Evolutionary conservation across 2,113 vertebrate genomes (phyloP).

Genomic region (Chaetops frenatus): DNA sequence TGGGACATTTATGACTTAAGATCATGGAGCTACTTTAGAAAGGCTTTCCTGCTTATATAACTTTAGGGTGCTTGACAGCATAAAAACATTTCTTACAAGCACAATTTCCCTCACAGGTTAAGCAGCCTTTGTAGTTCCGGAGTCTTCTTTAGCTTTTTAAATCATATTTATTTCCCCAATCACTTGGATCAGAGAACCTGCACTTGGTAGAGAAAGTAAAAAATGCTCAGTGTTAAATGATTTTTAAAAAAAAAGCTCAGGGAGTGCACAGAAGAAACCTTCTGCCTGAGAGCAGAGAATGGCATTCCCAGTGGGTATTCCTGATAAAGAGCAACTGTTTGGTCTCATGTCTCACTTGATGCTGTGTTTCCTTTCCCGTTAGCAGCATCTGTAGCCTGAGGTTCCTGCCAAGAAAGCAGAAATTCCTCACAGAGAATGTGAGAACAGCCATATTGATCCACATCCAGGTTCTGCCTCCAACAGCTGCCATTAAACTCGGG

Average conservation of each 20-base stretch:
- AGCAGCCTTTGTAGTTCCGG: neutral
- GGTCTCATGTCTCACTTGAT: neutral
- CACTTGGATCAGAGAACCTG: neutral
- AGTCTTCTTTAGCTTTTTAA: neutral
- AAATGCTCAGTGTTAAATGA: neutral
- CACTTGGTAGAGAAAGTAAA: neutral
- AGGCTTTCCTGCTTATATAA: neutral
- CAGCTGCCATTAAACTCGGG: neutral
- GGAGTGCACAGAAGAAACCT: neutral
- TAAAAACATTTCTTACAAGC: neutral
- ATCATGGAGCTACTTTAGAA: neutral
- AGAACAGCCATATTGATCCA: neutral
- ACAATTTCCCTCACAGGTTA: neutral
- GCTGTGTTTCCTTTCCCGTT: neutral
- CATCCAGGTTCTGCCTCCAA: neutral
- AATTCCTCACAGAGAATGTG: neutral
- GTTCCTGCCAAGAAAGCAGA: neutral
- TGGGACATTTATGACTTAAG: neutral
- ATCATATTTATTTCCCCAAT: neutral
- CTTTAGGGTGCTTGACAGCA: neutral
- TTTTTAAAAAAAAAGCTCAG: neutral
- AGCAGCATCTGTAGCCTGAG: neutral
- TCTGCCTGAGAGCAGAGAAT: neutral
- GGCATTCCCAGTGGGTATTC: neutral
- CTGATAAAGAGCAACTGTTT: neutral